A percentile compares a stretch with the other conserved stretches of the same genome.
Evolutionary conservation across 2,888 invertebrate species (phyloP).

Genomic region (Tolmerus cingulatus): DNA sequence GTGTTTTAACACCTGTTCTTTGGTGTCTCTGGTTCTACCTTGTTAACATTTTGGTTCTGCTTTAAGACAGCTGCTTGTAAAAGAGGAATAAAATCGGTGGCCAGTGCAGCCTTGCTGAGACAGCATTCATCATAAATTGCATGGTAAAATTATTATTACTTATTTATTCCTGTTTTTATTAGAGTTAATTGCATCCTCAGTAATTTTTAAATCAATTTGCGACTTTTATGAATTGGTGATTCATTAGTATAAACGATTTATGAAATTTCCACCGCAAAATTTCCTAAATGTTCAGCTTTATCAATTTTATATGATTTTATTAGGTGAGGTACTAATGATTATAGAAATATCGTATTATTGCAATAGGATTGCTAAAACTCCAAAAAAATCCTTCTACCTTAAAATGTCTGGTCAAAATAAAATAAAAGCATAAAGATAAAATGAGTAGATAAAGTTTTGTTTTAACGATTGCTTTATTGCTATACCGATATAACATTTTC

Average conservation of each 20-base stretch:
- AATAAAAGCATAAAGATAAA: neutral
- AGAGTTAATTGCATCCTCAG: neutral
- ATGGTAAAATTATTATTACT: constrained; percentile 2
- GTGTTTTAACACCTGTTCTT: neutral
- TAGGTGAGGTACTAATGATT: too few species aligned
- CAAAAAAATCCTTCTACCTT: neutral
- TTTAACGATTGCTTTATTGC: neutral
- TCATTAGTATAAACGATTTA: too few species aligned
- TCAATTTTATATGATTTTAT: too few species aligned
- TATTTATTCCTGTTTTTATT: neutral
- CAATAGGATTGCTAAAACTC: neutral
- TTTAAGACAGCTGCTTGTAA: neutral
- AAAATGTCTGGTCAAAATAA: neutral
- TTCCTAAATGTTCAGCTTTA: too few species aligned
- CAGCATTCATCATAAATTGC: neutral
- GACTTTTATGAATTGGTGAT: too few species aligned
- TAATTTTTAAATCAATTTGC: neutral
- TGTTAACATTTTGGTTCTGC: neutral
- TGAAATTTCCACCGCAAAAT: too few species aligned
- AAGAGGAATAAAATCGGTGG: neutral
- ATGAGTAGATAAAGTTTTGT: neutral
- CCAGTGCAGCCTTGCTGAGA: neutral
- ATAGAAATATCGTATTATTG: too few species aligned
- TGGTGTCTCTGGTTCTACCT: neutral
- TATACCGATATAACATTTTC: neutral